Conservation (phyloP, 2,113 vertebrate genomes). For the Etheostoma cragini region DNA sequence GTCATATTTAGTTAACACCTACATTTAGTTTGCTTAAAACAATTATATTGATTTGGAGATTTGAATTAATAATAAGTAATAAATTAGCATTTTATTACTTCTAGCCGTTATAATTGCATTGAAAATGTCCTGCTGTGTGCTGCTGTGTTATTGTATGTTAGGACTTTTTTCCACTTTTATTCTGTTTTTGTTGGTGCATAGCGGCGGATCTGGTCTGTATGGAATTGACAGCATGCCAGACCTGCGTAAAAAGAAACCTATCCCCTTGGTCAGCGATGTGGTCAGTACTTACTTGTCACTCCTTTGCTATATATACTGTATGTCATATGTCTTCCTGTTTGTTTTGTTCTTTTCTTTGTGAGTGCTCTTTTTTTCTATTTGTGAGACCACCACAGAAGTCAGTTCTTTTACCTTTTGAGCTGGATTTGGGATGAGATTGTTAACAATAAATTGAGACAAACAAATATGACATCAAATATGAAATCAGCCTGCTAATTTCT, state of each 20-base stretch:
- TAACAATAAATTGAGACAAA: conserved; percentile 50
- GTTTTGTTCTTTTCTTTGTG: conserved; percentile 31
- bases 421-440: conserved; percentile 54
- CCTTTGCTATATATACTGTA: neutral
- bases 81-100: neutral
- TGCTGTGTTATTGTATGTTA: neutral
- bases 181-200: conserved; percentile 59
- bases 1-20: conserved; percentile 42
- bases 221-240: conserved; percentile 99
- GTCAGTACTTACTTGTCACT: conserved; percentile 83
- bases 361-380: conserved; percentile 35
- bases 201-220: conserved; percentile 92
- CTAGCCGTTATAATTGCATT: neutral
- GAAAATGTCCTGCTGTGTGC: neutral
- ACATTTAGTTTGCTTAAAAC: neutral
- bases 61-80: neutral
- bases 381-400: conserved; percentile 20
- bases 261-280: conserved; percentile 97
- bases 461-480: conserved; percentile 31
- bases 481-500: conserved; percentile 75
- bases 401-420: conserved; percentile 28
- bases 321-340: conserved; percentile 19
- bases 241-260: conserved; percentile 95
- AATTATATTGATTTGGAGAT: neutral
- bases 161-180: neutral